Base-by-base conservation (phyloP, 2,888 invertebrate species). In the Cabera pusaria region DNA sequence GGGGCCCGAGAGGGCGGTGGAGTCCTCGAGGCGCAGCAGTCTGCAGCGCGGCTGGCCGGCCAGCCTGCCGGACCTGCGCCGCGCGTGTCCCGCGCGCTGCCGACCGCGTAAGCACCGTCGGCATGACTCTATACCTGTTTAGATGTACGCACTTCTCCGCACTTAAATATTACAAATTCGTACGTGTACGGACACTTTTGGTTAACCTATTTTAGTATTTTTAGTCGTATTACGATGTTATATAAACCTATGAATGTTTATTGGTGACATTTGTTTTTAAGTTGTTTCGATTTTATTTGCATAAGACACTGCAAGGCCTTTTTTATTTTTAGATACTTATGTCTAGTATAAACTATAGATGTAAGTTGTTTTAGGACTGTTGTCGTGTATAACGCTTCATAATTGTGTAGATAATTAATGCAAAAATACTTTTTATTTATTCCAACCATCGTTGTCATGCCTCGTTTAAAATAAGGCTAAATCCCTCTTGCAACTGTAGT, bases 41-140 rank as follows among this genome's bases (percentile, higher is more conserved):
- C n/a, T n/a, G n/a, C n/a, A n/a, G n/a, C 8, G 20, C 3, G 3
- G 14, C 14, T 3, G 3, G 14, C 14, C 14, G 14, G 14, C 14
- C 3, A 85, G 83, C 49, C 83, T 78, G 49, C 82, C 80, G 27
- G 72, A 82, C 56, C 47, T 82, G 46, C 60, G 54, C 38, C 33
- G 70, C 21, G 45, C 59, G 59, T 63, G 61, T 52, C 62, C 61
- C 4, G 39, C 44, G 25, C 52, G 53, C 25, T 44, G 28, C 29
- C 33, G 36, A 38, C 36, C 72, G 67, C 54, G 84, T 84, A 84
- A 85, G 85, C 27, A 14, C 27, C 9, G 11, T 17, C 20, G 20
- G 40, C 40, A 40, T 40, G 33, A 24, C 12, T 26, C 2, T n/a
- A 2, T 48, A 52, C 32, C 16, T 42, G 55, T 35, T 34, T 35